A percentile compares a stretch with the other conserved stretches of the same genome.
Evolutionary conservation across 2,797 vertebrate genomes (phyloP).

Genomic region (Periophthalmus magnuspinnatus): DNA sequence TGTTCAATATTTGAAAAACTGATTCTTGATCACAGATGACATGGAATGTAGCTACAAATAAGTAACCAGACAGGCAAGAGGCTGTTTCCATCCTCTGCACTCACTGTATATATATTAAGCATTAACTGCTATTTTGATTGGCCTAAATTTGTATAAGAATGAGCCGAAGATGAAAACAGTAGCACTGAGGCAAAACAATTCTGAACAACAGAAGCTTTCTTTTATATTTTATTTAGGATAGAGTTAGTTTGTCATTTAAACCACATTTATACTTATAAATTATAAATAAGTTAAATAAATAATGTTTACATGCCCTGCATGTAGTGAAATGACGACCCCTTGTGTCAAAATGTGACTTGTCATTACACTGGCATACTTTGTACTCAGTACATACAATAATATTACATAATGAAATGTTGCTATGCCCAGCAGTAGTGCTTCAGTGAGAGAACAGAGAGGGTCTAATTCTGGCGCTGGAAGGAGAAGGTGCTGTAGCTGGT

Average conservation of each 20-base stretch:
- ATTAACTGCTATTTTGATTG: too few relatives aligned
- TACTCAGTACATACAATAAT: constrained; percentile 68
- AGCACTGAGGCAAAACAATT: background rate
- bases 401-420: constrained; percentile 9
- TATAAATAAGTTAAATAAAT: constrained; percentile 29
- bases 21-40: too few relatives aligned
- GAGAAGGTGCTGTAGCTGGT: constrained; percentile 49
- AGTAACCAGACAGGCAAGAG: too few relatives aligned
- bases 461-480: constrained; percentile 42
- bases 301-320: constrained; percentile 9
- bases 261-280: background rate
- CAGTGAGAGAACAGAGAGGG: background rate
- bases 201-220: background rate
- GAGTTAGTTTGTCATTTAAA: background rate
- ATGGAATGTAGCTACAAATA: too few relatives aligned
- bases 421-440: constrained; percentile 7
- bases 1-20: too few relatives aligned
- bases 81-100: too few relatives aligned
- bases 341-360: constrained; percentile 43
- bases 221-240: constrained; percentile 1
- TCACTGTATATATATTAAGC: too few relatives aligned
- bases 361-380: constrained; percentile 40
- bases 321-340: constrained; percentile 20
- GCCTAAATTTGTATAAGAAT: too few relatives aligned
- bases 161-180: too few relatives aligned